Conservation (phyloP, 2,888 invertebrate species). For the Himalopsyche tibetana region DNA sequence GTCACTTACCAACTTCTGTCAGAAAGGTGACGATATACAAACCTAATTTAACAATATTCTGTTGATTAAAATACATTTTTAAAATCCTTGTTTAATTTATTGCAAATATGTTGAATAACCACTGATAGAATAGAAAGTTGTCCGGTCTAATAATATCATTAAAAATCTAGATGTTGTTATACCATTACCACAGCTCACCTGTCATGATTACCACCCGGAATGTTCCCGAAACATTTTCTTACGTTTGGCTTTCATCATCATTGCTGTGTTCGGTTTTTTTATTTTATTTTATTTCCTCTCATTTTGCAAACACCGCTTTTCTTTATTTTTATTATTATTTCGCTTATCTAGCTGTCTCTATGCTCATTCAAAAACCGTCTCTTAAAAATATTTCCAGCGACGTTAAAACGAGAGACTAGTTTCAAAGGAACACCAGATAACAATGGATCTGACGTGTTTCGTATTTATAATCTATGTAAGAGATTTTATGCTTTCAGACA, state of each 20-base stretch:
- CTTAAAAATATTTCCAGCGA: neutral
- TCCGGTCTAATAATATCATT: no score
- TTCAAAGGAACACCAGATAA: neutral
- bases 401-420: slow-evolving; percentile 21
- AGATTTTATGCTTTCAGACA: slow-evolving; percentile 16
- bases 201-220: neutral
- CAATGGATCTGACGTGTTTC: slow-evolving; percentile 6
- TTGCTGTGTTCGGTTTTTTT: slow-evolving; percentile 46
- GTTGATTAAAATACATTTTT: no score
- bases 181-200: neutral
- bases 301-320: slow-evolving; percentile 52
- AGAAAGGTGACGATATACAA: no score
- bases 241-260: slow-evolving; percentile 30
- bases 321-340: slow-evolving; percentile 50
- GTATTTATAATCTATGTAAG: neutral
- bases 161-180: no score
- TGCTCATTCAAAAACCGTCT: slow-evolving; percentile 27
- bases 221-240: slow-evolving; percentile 13
- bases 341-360: slow-evolving; percentile 34
- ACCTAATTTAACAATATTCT: no score
- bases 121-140: no score
- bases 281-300: slow-evolving; percentile 54
- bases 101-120: no score
- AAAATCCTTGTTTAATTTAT: no score
- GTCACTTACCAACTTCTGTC: no score